These are phyloP conservation scores for Mythimna albipuncta DNA, from an alignment of 2,888 invertebrate species.

Conservation along the genomic window DNA sequence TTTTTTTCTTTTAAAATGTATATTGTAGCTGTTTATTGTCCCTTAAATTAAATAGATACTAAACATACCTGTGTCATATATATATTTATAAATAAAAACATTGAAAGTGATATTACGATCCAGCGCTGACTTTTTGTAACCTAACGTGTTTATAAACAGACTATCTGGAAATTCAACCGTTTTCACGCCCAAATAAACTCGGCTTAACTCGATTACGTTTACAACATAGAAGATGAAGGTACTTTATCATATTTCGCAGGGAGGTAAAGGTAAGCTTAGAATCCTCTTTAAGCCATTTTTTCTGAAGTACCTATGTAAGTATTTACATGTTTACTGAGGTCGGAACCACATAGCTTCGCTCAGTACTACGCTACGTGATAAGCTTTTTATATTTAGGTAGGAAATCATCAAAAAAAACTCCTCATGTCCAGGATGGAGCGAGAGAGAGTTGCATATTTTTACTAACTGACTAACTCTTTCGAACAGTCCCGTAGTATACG, in stretches of 20 bases:
- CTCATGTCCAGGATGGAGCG: too few species aligned
- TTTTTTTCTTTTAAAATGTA: too few species aligned
- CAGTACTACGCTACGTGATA: background rate
- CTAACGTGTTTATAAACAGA: too few species aligned
- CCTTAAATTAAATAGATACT: too few species aligned
- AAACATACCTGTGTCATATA: too few species aligned
- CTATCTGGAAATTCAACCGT: background rate
- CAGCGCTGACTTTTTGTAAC: too few species aligned
- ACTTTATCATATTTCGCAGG: conserved; percentile 6
- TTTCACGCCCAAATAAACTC: background rate
- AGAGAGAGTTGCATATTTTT: too few species aligned
- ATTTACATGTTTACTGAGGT: background rate
- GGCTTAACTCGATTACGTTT: conserved; percentile 4
- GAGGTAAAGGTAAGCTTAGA: background rate
- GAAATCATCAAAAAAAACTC: background rate
- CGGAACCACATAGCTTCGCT: background rate
- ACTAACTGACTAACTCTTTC: too few species aligned
- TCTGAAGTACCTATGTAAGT: background rate
- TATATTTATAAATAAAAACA: too few species aligned
- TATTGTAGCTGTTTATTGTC: too few species aligned
- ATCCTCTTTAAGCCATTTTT: background rate
- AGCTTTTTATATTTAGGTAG: background rate
- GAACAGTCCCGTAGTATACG: too few species aligned
- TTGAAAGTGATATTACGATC: too few species aligned
- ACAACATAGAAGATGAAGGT: conserved; percentile 6